These are phyloP conservation scores for Apaloderma vittatum DNA, from an alignment of 2,113 vertebrate genomes.

Conservation along the genomic window DNA sequence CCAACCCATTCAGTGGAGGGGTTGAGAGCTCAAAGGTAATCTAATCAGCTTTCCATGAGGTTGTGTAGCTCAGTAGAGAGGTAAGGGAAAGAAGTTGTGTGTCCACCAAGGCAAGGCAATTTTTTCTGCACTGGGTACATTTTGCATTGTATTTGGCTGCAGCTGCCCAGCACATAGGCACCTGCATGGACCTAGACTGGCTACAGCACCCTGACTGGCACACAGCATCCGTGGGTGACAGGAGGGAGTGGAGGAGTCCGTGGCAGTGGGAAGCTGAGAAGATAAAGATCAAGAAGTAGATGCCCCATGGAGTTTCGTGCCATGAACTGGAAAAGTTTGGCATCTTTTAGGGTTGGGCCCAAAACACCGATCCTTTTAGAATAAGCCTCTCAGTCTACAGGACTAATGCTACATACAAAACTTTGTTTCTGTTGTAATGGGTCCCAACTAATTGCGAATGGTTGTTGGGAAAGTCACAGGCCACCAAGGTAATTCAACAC, in stretches of 20 bases:
- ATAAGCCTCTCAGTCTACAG: background rate
- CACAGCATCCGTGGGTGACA: fast-evolving
- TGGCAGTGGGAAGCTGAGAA: background rate
- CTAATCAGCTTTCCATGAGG: background rate
- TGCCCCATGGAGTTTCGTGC: background rate
- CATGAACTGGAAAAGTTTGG: background rate
- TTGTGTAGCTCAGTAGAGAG: background rate
- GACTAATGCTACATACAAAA: background rate
- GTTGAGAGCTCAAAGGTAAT: background rate
- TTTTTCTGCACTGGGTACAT: background rate
- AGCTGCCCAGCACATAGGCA: background rate
- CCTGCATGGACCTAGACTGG: background rate
- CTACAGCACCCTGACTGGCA: background rate
- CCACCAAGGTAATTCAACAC: slow-evolving; percentile 45
- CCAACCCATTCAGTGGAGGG: background rate
- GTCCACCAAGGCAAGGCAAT: background rate
- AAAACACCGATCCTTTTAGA: background rate
- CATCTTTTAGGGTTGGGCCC: background rate
- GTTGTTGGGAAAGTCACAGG: slow-evolving; percentile 15
- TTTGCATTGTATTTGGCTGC: background rate
- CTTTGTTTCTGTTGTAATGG: background rate
- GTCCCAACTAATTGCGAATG: background rate
- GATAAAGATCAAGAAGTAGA: background rate
- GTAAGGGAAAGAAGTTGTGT: background rate
- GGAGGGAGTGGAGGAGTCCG: background rate